These are phyloP conservation scores for Oenanthe oenanthe DNA, from an alignment of 2,113 vertebrate genomes.

Conservation along the genomic window DNA sequence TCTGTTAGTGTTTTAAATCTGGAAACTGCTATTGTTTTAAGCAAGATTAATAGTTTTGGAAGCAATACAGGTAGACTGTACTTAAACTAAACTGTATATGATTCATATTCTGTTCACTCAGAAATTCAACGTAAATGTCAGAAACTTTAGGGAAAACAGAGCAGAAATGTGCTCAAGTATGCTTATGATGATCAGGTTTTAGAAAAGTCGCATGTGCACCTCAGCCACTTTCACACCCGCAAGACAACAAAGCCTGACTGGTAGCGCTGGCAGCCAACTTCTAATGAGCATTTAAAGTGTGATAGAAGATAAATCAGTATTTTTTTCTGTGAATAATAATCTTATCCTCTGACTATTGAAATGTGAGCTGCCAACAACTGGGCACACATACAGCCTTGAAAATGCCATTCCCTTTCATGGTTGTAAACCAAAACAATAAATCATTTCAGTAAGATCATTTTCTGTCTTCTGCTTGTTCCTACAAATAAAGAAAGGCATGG, in stretches of 20 bases:
- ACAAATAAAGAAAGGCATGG: neutral
- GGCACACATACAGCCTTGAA: neutral
- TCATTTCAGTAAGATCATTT: constrained; percentile 26
- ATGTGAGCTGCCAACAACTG: neutral
- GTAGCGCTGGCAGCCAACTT: neutral
- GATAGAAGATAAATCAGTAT: neutral
- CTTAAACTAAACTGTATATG: neutral
- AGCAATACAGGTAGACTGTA: neutral
- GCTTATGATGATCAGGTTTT: neutral
- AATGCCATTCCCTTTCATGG: constrained; percentile 9
- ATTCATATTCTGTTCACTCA: constrained; percentile 6
- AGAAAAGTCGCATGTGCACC: neutral
- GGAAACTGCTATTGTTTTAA: neutral
- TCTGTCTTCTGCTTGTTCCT: constrained; percentile 24
- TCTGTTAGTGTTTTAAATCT: neutral
- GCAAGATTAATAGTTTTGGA: neutral
- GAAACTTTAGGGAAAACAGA: constrained; percentile 34
- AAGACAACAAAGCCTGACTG: neutral
- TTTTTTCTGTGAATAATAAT: constrained; percentile 29
- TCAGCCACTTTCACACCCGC: neutral
- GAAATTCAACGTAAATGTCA: neutral
- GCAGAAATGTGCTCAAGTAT: constrained; percentile 35
- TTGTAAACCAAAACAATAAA: constrained; percentile 52
- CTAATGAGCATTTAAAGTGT: constrained; percentile 20
- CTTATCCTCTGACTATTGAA: neutral